Evolutionary conservation across 2,888 invertebrate species (phyloP).

Genomic region (Anorthoa munda): DNA sequence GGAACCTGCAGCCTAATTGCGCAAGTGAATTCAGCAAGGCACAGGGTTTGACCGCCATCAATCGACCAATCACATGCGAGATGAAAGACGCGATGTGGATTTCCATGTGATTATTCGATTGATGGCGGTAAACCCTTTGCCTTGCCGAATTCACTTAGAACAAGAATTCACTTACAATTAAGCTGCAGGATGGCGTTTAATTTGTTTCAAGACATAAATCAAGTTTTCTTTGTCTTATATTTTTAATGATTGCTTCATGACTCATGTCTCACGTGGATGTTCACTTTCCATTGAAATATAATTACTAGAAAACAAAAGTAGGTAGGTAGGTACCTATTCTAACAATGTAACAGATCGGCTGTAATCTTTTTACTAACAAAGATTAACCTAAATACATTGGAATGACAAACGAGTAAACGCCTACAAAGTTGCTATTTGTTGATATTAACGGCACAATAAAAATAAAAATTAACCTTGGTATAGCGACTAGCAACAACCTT

Average conservation of each 20-base stretch:
- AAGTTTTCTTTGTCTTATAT: not conserved
- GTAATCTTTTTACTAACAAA: not conserved
- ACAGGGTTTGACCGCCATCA: no score
- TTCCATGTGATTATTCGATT: no score
- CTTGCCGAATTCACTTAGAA: no score
- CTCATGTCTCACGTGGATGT: not conserved
- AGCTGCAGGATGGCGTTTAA: no score
- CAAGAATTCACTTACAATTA: no score
- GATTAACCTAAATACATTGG: conserved; percentile 11
- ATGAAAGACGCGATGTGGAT: no score
- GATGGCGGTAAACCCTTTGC: no score
- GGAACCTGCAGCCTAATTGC: no score
- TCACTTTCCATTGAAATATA: not conserved
- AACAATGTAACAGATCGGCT: no score
- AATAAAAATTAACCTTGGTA: conserved; percentile 49
- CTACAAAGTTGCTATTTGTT: conserved; percentile 36
- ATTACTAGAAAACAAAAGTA: not conserved
- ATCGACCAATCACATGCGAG: no score
- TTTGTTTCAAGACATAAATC: not conserved
- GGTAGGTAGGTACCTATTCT: no score
- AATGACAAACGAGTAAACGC: not conserved
- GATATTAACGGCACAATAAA: conserved; percentile 38
- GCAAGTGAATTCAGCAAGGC: no score
- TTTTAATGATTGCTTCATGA: not conserved
- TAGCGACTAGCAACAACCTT: conserved; percentile 37